phyloP scores from a whole-genome alignment of 2,888 invertebrate species.

The Athalia rosae region DNA sequence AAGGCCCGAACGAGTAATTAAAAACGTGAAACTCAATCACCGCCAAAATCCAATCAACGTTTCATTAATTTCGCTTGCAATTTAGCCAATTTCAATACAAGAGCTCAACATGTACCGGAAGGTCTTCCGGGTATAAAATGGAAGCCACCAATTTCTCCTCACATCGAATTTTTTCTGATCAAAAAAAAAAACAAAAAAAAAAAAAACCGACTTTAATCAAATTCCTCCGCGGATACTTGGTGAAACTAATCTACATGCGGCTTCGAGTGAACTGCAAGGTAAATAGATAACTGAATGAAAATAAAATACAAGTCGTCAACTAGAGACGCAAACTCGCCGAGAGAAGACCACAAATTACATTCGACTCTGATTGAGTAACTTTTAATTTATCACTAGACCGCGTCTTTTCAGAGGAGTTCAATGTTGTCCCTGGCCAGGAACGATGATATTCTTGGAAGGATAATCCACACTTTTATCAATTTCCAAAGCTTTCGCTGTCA shows the following conservation, averaged over 20 bases:
- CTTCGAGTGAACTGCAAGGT: conserved; percentile 12
- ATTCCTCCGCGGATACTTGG: conserved; percentile 9
- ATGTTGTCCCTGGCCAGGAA: background rate
- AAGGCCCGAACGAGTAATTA: conserved; percentile 1
- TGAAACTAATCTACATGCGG: conserved; percentile 14
- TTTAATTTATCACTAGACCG: background rate
- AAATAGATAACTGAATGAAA: background rate
- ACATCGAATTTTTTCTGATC: background rate
- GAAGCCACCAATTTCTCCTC: conserved; percentile 2
- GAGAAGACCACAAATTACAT: conserved; percentile 18
- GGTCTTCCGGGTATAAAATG: conserved; percentile 2
- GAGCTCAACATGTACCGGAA: background rate
- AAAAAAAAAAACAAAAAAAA: too few species aligned
- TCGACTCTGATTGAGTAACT: background rate
- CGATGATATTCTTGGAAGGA: background rate
- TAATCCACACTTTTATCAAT: conserved; percentile 12
- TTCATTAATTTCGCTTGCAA: conserved; percentile 36
- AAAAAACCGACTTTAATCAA: conserved; percentile 7
- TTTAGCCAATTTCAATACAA: conserved; percentile 36
- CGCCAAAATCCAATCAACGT: conserved; percentile 39
- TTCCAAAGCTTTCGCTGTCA: background rate
- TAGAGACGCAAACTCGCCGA: background rate
- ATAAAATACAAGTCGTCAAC: background rate
- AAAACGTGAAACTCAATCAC: conserved; percentile 37
- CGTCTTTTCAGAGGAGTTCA: background rate